A percentile compares a stretch with the other conserved stretches of the same genome.
These are phyloP conservation scores for Galaxea fascicularis DNA, from an alignment of 92 coral and sea anemone species.

Conservation along the genomic window DNA sequence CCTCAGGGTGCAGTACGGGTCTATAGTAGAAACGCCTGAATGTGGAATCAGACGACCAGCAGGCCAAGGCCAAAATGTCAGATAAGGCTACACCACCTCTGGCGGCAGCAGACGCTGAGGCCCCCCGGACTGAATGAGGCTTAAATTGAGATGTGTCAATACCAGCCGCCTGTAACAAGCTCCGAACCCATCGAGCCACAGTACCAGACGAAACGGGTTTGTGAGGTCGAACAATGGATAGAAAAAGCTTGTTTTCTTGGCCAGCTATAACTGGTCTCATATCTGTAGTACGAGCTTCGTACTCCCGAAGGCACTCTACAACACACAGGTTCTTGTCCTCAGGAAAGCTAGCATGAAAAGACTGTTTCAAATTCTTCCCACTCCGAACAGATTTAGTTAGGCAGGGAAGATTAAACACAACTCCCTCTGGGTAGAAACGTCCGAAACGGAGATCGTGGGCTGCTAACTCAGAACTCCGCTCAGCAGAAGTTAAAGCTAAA, in stretches of 20 bases:
- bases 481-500: slow-evolving; percentile 45
- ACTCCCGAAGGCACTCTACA: slow-evolving; percentile 38
- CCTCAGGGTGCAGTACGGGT: no score
- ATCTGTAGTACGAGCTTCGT: slow-evolving; percentile 30
- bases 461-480: slow-evolving; percentile 41
- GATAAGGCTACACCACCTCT: not conserved
- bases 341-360: slow-evolving; percentile 53
- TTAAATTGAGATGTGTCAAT: not conserved
- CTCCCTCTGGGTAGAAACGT: slow-evolving; percentile 39
- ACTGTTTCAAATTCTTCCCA: slow-evolving; percentile 46
- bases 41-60: no score
- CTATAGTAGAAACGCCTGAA: no score
- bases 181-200: slow-evolving; percentile 25
- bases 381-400: no score
- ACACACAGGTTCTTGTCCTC: slow-evolving; percentile 47
- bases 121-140: not conserved
- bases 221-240: slow-evolving; percentile 53
- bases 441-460: slow-evolving; percentile 43
- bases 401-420: not conserved
- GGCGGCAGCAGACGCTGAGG: not conserved
- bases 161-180: not conserved
- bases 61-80: not conserved
- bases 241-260: slow-evolving; percentile 39
- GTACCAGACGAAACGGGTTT: slow-evolving; percentile 45
- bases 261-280: slow-evolving; percentile 29